Evolutionary conservation across 2,888 invertebrate genomes (phyloP), one percentile per base, ranked within the genome.

Genomic region (Rhogogaster chlorosoma): DNA sequence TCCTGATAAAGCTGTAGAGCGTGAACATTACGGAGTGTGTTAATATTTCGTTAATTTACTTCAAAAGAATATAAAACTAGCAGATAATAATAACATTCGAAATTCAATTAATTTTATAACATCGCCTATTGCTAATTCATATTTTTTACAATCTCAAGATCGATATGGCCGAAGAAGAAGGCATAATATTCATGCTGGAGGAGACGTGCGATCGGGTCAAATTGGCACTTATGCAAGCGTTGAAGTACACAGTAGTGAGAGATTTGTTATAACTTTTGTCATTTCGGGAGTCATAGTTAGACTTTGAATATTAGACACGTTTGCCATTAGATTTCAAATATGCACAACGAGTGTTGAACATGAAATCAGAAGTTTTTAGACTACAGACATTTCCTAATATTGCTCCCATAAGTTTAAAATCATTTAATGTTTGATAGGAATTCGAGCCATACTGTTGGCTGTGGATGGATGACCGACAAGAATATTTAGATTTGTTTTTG

Each of bases 381-480:
- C 49, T 49, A 22, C 29, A 45, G 15, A 36, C 49, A 26, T 45
- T 36, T 29, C 5, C 57, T 38, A 12, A 53, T 29, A 53, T n/a
- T 49, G 29, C 75, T 49, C 18, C 32, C 22, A 73, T 42, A 77
- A n/a, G 32, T 22, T 77, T 77, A 32, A 80, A 32, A 22, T 61
- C 4, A 80, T 80, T 5, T 22, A 26, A 61, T 80, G 32, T 61
- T 38, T 49, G 67, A 5, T 75, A 90, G 90, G 49, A 84, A 93
- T 97, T 96, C 89, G 95, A 96, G 84, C 95, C 95, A 86, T 98
- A 96, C 91, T 95, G 96, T 0, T 96, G 96, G 90, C 93, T 99
- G 10, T 99, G 99, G 98, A 92, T 95, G 80, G 97, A 97, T 90
- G 96, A 98, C 91, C 95, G 96, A 61, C 95, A 96, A 83, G 96